These are phyloP conservation scores for Temnothorax curvispinosus DNA, from an alignment of 1,140 invertebrate species.

Conservation along the genomic window DNA sequence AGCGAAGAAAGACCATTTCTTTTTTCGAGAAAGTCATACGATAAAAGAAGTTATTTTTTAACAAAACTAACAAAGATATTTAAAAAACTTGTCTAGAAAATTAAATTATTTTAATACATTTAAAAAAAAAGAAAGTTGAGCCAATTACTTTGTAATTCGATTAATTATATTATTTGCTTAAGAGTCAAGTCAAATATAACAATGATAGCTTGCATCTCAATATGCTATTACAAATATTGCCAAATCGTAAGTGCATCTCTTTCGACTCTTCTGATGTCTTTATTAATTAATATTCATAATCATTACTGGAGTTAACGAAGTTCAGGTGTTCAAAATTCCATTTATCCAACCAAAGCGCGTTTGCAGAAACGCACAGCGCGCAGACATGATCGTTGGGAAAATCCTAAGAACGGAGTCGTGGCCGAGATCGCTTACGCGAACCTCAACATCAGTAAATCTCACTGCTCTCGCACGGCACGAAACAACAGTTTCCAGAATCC, in stretches of 20 bases:
- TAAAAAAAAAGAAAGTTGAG: background rate
- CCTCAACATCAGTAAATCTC: conserved; percentile 50
- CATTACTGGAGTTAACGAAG: background rate
- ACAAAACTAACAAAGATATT: background rate
- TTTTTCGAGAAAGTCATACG: background rate
- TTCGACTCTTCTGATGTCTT: background rate
- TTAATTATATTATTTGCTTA: background rate
- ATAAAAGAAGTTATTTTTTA: background rate
- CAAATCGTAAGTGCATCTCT: background rate
- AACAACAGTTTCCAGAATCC: conserved; percentile 45
- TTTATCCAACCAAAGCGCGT: background rate
- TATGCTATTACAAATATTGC: no score
- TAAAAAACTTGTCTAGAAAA: background rate
- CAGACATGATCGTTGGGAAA: background rate
- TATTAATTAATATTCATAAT: conserved; percentile 21
- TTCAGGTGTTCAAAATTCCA: conserved; percentile 12
- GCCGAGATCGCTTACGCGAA: conserved; percentile 22
- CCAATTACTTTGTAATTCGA: background rate
- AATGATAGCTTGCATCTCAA: background rate
- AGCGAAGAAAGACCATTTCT: background rate
- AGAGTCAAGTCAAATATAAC: background rate
- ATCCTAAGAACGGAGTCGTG: conserved; percentile 44
- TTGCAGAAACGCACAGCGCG: conserved; percentile 9
- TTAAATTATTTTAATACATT: background rate
- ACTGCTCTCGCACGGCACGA: conserved; percentile 22